Conservation (phyloP, 2,113 vertebrate genomes). For the Hyaena hyaena region DNA sequence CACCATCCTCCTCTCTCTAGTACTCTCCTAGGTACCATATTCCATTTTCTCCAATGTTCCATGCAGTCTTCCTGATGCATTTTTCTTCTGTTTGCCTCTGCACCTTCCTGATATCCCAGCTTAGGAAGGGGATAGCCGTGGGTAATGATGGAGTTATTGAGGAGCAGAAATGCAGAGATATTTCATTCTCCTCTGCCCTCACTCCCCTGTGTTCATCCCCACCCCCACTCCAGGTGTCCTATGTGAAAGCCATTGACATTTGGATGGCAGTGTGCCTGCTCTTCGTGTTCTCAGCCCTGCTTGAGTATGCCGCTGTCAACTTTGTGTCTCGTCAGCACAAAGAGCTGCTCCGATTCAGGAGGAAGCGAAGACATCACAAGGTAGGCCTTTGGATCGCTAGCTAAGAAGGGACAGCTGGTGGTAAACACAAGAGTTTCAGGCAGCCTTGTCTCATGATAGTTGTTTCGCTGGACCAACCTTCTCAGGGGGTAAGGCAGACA, state of each 20-base stretch:
- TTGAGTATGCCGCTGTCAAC: constrained; percentile 98
- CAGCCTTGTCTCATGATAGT: too few relatives aligned
- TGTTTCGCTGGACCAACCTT: background rate
- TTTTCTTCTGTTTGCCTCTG: background rate
- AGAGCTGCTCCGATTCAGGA: constrained; percentile 98
- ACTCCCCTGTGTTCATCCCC: background rate
- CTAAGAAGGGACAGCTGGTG: background rate
- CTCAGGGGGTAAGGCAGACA: background rate
- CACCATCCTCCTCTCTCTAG: background rate
- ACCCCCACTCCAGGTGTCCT: constrained; percentile 91
- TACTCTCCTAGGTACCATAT: background rate
- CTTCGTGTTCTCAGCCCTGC: constrained; percentile 97
- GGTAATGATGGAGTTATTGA: background rate
- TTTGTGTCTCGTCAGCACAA: constrained; percentile 99
- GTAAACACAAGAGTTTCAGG: background rate
- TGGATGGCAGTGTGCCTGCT: constrained; percentile 99
- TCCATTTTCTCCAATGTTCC: background rate
- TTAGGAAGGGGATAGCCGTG: background rate
- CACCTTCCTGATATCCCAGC: background rate
- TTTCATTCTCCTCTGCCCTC: background rate
- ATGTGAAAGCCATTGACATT: constrained; percentile 99
- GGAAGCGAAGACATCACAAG: constrained; percentile 97
- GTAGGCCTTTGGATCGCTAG: constrained; percentile 82
- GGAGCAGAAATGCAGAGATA: background rate
- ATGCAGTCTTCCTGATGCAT: background rate